Base-by-base conservation (phyloP, 2,113 vertebrate genomes). In the Leucopsar rothschildi region DNA sequence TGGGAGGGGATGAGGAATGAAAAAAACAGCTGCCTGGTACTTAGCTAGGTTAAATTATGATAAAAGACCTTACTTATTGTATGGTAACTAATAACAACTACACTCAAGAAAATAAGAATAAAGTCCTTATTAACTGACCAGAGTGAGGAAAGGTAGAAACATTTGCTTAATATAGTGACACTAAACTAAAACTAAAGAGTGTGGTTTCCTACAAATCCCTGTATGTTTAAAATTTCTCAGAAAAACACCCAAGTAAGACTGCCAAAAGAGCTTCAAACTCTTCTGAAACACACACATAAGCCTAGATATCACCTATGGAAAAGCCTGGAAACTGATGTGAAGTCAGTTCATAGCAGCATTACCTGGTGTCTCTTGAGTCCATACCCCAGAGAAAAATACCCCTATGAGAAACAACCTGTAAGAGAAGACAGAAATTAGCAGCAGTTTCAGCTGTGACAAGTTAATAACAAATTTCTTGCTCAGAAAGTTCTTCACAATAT, bases 311-410 rank as follows among this genome's bases (percentile, higher is more conserved):
- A 61, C 9, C 20, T n/a, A 9, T 24, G 4, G 56, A 45, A 75
- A 75, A 49, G 3, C 16, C 7, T 57, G 1, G 4, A 73, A 68
- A 47, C 4, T 6, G 49, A 42, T 0, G 0, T 12, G 8, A 80
- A 82, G 49, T 14, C 11, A 42, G 5, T 13, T 93, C 22, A 64
- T 6, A 69, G n/a, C 14, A 84, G 15, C 4, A 37, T 92, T 97
- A 97, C 96, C 93, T 81, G 68, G 2, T 40, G 4, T 53, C 11
- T 69, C 64, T 45, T 85, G 68, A 12, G 90, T 56, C 77, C 50
- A 25, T 29, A 22, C n/a, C 42, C 78, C 82, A 73, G 68, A 53
- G 15, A 53, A 28, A 7, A 91, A 49, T 28, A 84, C 14, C 23
- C 39, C 45, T 31, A 55, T 24, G 37, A 96, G 35, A 15, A 95